Evolutionary conservation across 2,888 invertebrate genomes (phyloP), one percentile per base, ranked within the genome.

Genomic region (Hedya salicella): DNA sequence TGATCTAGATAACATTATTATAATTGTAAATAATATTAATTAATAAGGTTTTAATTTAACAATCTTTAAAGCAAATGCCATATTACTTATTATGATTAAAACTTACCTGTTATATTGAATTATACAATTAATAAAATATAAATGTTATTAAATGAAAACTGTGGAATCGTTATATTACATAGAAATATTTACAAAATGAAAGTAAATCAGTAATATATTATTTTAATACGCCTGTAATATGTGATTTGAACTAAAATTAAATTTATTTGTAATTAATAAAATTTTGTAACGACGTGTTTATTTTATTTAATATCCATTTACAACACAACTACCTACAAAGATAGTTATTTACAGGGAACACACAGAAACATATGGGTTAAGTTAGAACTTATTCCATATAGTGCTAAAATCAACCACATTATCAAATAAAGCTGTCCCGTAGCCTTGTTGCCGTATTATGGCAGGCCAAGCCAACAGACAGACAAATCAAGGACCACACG

Each of bases 11-110:
- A 67, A 62, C 49, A 50, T 50, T 56, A 44, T 49, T 50, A 14
- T 62, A 54, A 74, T 68, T 77, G 75, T 78, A 78, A 75, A 77
- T 78, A 79, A 73, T 74, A 72, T 70, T 73, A 57, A 63, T 73
- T 72, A 74, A 76, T 71, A 68, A 78, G 76, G 77, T 70, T 62
- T 36, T 67, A 67, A 68, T 62, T 65, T 70, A 62, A 54, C 66
- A 75, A 78, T 80, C 85, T 82, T 81, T 78, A 78, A 79, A 75
- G 78, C 80, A 81, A 89, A 88, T 89, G 91, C 91, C 91, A 91
- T 91, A 91, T 91, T 91, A 91, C 79, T 78, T 81, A 82, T 81
- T 78, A 68, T 63, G 56, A 65, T 25, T 60, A 65, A 52, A 52
- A 65, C 59, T 83, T 80, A 82, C 75, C 67, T 76, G 72, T 60